Conservation (phyloP, 1,140 invertebrate genomes). For the Calephelis nemesis region DNA sequence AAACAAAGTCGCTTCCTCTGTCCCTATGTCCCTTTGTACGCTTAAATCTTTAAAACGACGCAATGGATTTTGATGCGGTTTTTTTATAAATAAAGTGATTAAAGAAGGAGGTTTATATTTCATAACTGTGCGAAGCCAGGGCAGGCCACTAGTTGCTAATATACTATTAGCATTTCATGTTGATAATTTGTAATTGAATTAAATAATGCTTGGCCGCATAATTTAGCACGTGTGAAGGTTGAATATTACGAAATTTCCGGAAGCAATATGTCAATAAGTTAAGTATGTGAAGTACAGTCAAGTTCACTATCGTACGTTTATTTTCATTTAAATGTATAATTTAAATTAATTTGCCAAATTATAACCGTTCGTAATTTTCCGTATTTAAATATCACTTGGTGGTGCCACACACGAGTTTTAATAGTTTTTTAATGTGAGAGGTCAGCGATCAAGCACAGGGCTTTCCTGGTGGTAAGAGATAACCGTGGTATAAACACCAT, state of each 20-base stretch:
- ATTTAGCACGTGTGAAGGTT: constrained; percentile 1
- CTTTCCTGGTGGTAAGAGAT: no score
- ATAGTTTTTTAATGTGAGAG: neutral
- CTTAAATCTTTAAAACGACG: no score
- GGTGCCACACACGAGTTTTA: neutral
- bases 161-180: no score
- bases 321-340: neutral
- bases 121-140: no score
- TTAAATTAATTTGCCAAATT: constrained; percentile 11
- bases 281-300: constrained; percentile 1
- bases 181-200: neutral
- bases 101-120: no score
- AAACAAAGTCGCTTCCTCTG: no score
- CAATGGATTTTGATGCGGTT: no score
- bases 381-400: constrained; percentile 8
- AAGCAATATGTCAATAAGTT: constrained; percentile 15
- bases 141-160: no score
- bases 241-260: constrained; percentile 8
- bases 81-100: no score
- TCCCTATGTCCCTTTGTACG: no score
- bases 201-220: neutral
- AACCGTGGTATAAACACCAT: neutral
- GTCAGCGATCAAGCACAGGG: neutral
- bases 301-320: constrained; percentile 6
- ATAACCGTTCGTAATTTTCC: neutral